Base-by-base conservation (phyloP, 2,113 vertebrate genomes). In the Chrysochloris asiatica region DNA sequence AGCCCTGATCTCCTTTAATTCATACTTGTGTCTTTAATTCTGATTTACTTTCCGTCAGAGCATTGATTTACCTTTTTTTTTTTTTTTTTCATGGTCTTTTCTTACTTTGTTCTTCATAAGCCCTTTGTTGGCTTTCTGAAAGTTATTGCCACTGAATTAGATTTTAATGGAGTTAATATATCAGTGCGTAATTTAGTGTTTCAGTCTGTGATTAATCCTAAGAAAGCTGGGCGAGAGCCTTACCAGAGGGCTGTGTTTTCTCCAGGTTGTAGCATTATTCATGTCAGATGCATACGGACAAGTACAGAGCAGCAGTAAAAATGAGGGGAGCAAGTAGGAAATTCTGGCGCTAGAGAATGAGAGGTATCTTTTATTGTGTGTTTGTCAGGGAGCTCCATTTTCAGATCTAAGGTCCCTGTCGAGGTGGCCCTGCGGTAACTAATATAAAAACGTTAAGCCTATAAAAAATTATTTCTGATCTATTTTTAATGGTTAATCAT, bases 151-250 rank as follows among this genome's bases (percentile, higher is more conserved):
- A 80, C 69, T 86, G 96, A 95, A 94, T 96, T 96, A 93, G 93
- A 92, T 94, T 96, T 96, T 95, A 96, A 96, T 95, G 93, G 96
- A 95, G 92, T 95, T 96, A 96, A 96, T 95, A 93, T 95, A 97
- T 97, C 95, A 96, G 91, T 89, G 50, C 86, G 94, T 97, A 96
- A 92, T 96, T 96, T 96, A 96, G 89, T 90, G 94, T 88, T 92
- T 92, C 86, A 76, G 77, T 56, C 88, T 41, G 54, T 92, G 92
- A 96, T 97, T 96, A 96, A 95, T 97, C 87, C 93, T 93, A 79
- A 92, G 71, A 92, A 94, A 95, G 78, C 94, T 50, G 83, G 88
- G 77, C 71, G 80, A 94, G 17, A 48, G 93, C 90, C 89, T 96
- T 92, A 71, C 63, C 90, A 84, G 92, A 94, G 86, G 81, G 86